Percentiles rank a stretch among this genome's conserved stretches.
These are phyloP conservation scores for Tringa solitaria DNA, from an alignment of 2,113 vertebrate species.

Conservation along the genomic window DNA sequence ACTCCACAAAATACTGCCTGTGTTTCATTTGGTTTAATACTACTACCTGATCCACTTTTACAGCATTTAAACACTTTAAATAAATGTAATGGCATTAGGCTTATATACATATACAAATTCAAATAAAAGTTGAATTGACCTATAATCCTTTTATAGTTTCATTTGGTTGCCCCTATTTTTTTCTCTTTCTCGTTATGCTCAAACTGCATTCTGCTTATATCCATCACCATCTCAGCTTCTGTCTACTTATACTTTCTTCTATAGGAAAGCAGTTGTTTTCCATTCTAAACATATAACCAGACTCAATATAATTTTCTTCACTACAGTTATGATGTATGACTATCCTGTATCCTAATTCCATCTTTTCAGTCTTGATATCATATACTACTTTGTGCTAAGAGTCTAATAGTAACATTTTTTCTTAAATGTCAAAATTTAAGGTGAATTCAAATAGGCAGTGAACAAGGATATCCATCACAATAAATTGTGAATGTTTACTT, in stretches of 20 bases:
- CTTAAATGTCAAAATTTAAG: slow-evolving; percentile 22
- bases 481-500: not conserved
- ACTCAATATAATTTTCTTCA: slow-evolving; percentile 24
- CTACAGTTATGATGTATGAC: slow-evolving; percentile 16
- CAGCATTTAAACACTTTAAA: not conserved
- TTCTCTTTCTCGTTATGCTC: not conserved
- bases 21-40: not conserved
- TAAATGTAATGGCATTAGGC: not conserved
- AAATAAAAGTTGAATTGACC: not conserved
- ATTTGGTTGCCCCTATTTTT: not conserved
- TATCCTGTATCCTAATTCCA: not conserved
- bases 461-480: slow-evolving; percentile 23
- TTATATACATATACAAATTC: not conserved
- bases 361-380: not conserved
- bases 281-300: not conserved
- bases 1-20: not conserved
- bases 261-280: not conserved
- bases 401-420: not conserved
- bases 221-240: not conserved
- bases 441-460: not conserved
- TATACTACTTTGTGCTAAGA: not conserved
- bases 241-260: not conserved
- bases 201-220: not conserved
- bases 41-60: not conserved
- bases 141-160: not conserved